Evolutionary conservation across 2,113 vertebrate species (phyloP).

Genomic region (Madoqua kirkii): DNA sequence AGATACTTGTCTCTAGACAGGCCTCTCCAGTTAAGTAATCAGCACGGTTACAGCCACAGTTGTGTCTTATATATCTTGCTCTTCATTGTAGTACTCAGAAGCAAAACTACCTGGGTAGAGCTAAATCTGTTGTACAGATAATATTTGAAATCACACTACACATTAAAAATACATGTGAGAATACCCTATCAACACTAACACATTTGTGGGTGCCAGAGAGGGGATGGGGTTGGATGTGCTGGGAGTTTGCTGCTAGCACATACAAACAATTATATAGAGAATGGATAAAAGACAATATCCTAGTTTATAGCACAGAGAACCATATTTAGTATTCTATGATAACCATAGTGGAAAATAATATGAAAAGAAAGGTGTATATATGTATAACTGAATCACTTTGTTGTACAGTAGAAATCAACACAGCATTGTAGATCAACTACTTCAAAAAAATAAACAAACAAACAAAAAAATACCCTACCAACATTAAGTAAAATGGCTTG

Average conservation of each 20-base stretch:
- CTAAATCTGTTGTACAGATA: neutral
- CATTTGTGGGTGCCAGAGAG: neutral
- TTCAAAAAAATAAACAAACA: neutral
- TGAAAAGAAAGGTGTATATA: neutral
- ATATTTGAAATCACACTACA: neutral
- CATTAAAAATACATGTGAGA: neutral
- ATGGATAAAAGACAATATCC: neutral
- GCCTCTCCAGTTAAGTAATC: neutral
- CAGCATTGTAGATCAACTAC: neutral
- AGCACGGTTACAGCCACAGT: neutral
- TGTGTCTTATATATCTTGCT: neutral
- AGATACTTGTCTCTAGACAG: neutral
- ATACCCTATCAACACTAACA: neutral
- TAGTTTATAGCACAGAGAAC: neutral
- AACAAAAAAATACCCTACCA: neutral
- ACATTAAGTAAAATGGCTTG: neutral
- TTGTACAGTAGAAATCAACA: neutral
- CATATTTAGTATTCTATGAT: neutral
- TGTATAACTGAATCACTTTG: neutral
- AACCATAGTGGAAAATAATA: neutral
- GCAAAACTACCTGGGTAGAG: neutral
- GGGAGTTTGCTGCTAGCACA: fast-evolving
- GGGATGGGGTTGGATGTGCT: neutral
- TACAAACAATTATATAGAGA: neutral
- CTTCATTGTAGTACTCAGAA: neutral